phyloP scores from a whole-genome alignment of 2,113 vertebrate genomes.

The Dascyllus trimaculatus region DNA sequence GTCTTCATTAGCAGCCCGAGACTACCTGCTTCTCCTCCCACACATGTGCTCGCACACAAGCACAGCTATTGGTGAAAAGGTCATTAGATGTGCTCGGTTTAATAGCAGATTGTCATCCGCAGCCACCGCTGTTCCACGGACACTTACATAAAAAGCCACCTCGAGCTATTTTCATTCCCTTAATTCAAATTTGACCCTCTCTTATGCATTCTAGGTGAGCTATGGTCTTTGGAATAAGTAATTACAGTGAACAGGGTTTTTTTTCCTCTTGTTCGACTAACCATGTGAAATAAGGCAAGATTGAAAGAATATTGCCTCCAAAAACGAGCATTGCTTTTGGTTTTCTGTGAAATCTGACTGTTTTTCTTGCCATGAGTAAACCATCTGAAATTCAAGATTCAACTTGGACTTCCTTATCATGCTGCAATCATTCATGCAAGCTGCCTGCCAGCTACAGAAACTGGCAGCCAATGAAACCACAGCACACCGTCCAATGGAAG shows the following conservation, averaged over 20 bases:
- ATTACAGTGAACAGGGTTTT: slow-evolving; percentile 28
- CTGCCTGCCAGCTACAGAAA: neutral
- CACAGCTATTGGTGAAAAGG: slow-evolving; percentile 71
- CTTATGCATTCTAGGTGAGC: neutral
- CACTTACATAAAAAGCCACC: slow-evolving; percentile 24
- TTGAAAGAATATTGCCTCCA: neutral
- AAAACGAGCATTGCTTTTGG: slow-evolving; percentile 4
- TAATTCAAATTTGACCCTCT: slow-evolving; percentile 28
- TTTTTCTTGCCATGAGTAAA: neutral
- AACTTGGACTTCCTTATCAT: neutral
- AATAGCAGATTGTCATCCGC: slow-evolving; percentile 67
- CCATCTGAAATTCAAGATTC: neutral
- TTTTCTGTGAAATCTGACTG: neutral
- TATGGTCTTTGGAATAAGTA: slow-evolving; percentile 32
- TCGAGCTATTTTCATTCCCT: slow-evolving; percentile 45
- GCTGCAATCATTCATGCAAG: slow-evolving; percentile 4
- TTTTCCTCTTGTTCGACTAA: neutral
- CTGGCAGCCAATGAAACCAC: neutral
- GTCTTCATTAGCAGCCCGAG: slow-evolving; percentile 80
- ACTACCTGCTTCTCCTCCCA: slow-evolving; percentile 71
- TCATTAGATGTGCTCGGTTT: slow-evolving; percentile 74
- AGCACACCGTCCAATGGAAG: neutral
- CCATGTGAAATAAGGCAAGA: neutral
- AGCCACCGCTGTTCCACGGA: slow-evolving; percentile 40
- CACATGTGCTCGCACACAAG: slow-evolving; percentile 44